Base-by-base conservation (phyloP, 2,888 invertebrate species). In the Caenorhabditis sulstoni region DNA sequence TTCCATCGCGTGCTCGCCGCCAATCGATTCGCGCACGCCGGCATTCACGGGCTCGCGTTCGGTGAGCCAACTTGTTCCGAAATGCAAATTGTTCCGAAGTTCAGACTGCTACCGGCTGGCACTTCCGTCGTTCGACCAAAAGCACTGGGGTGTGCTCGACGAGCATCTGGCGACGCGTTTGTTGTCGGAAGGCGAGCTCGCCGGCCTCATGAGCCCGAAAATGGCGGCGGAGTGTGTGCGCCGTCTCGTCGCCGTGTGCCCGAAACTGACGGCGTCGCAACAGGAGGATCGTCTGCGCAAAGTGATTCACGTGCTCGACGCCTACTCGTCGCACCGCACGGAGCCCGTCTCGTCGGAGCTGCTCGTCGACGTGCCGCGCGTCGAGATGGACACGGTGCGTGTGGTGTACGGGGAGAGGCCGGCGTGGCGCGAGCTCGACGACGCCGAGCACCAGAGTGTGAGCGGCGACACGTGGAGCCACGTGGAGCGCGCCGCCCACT, bases 1-100 rank as follows among this genome's bases (percentile, higher is more conserved):
- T 99, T 89, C 92, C 98, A 66, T 92, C 98, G 58, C 93, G 96
- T 98, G 20, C 92, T 99, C 22, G 95, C 98, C 18, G 98, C 98
- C 0, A 96, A 99, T 91, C 93, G 98, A 73, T 88, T 82, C 61
- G 50, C 74, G 16, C 79, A 82, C 55, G 83, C 84, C 18, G 79
- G 67, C 0, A 84, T 84, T 61, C 62, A 66, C 8, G 57, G 55
- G 11, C 49, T 88, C 41, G 76, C 86, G 9, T 74, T 87, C 52
- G 71, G 71, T 58, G 62, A 66, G 62, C 50, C 12, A 7, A n/a
- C 37, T 35, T 29, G 23, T 35, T 29, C 20, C 5, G 5, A 50
- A 16, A 16, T 47, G 2, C 16, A 83, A 83, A 50, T 61, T 55
- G 49, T 74, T 35, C 68, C 64, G 18, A 47, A 14, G 16, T 45